A percentile compares a stretch with the other conserved stretches of the same genome.
phyloP scores from a whole-genome alignment of 2,113 vertebrate genomes.

The Oryzias melastigma region DNA sequence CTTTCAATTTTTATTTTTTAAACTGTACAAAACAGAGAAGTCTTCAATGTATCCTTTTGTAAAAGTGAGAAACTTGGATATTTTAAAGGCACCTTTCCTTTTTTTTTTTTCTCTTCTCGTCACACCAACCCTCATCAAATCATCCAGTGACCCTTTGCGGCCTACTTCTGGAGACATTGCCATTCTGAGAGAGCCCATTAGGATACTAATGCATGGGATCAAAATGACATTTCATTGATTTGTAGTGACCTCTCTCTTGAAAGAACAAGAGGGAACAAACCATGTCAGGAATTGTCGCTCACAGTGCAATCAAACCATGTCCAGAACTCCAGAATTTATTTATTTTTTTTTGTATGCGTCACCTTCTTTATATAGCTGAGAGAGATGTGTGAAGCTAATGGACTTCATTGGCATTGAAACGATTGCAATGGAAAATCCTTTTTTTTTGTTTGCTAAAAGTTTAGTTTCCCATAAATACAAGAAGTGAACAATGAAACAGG shows the following conservation, averaged over 20 bases:
- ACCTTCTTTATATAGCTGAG: too few species aligned
- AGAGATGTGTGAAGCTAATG: too few species aligned
- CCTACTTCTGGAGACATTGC: not conserved
- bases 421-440: too few species aligned
- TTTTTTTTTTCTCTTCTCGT: not conserved
- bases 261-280: not conserved
- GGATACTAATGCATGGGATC: not conserved
- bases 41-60: too few species aligned
- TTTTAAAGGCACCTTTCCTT: too few species aligned
- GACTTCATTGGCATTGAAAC: too few species aligned
- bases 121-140: not conserved
- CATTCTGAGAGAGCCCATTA: not conserved
- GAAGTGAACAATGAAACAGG: too few species aligned
- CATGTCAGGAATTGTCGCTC: too few species aligned
- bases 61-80: too few species aligned
- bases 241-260: not conserved
- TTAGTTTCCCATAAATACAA: too few species aligned
- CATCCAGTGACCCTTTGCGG: not conserved
- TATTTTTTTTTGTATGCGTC: not conserved
- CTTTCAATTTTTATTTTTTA: slow-evolving; percentile 24
- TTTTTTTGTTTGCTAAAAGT: too few species aligned
- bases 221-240: not conserved
- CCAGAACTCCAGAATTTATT: too few species aligned
- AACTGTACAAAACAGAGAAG: not conserved
- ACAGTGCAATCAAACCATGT: not conserved